A percentile compares a stretch with the other conserved stretches of the same genome.
These are phyloP conservation scores for Polymixis flavicincta DNA, from an alignment of 2,888 invertebrate species.

Conservation along the genomic window DNA sequence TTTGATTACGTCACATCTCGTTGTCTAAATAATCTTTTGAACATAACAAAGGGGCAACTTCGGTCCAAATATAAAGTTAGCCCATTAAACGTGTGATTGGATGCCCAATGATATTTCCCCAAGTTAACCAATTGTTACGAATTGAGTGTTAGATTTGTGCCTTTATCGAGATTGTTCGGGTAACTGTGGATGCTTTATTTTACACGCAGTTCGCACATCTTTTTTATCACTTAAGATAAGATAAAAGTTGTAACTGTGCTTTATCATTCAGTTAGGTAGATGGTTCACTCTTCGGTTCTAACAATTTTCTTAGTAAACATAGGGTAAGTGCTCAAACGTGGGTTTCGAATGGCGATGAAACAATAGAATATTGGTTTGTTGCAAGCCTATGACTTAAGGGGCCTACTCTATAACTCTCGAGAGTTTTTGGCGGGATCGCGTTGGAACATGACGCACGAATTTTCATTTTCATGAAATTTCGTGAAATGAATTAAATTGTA, in stretches of 20 bases:
- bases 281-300: not conserved
- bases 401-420: too few relatives aligned
- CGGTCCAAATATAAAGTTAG: slow-evolving; percentile 63
- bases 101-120: slow-evolving; percentile 66
- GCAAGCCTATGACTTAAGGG: not conserved
- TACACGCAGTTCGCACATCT: slow-evolving; percentile 33
- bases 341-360: not conserved
- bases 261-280: slow-evolving; percentile 27
- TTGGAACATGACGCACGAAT: too few relatives aligned
- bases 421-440: too few relatives aligned
- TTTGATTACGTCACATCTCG: slow-evolving; percentile 59
- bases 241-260: slow-evolving; percentile 37
- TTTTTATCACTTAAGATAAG: slow-evolving; percentile 36
- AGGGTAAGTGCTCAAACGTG: too few relatives aligned
- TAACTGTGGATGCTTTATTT: slow-evolving; percentile 37
- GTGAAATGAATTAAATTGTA: too few relatives aligned
- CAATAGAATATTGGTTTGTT: not conserved
- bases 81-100: slow-evolving; percentile 67
- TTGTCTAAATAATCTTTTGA: slow-evolving; percentile 63
- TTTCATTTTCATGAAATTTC: too few relatives aligned
- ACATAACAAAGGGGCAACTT: slow-evolving; percentile 64
- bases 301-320: not conserved
- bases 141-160: slow-evolving; percentile 64
- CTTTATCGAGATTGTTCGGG: slow-evolving; percentile 51
- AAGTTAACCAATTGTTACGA: slow-evolving; percentile 68